Evolutionary conservation across 1,140 invertebrate genomes (phyloP), one percentile per base, ranked within the genome.

Genomic region (Penaeus japonicus): DNA sequence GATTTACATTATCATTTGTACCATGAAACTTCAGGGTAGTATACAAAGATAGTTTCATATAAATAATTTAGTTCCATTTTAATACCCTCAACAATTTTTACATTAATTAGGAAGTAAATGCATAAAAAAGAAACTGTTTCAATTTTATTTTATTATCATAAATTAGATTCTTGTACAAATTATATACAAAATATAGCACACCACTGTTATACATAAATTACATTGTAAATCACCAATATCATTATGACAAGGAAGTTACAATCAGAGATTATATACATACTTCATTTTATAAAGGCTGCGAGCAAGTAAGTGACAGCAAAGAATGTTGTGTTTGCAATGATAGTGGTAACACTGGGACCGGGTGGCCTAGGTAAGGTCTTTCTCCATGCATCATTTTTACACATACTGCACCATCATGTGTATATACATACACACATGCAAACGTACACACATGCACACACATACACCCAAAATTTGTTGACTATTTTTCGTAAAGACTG

Each of bases 141-240:
- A 35, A 62, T 84, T 84, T 86, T 79, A 78, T 87, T 87, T 87
- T 87, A 87, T 87, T 87, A 87, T 87, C 85, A 87, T 87, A 87
- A 87, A 87, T 87, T 87, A 87, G 85, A 87, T 87, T 87, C 85
- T 87, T 87, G 85, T 87, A 87, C 85, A 87, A 87, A 87, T 87
- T 87, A 87, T 87, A 87, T 87, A 87, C 85, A 87, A 87, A 87
- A 87, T 87, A 87, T 87, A 87, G 85, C 85, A 87, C 85, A 87
- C 85, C 85, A 87, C 85, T 87, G 85, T 87, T 87, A 87, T 87
- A 87, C 85, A 87, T 87, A 87, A 87, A 87, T 87, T 87, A 87
- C 77, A 87, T 47, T 87, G 85, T 78, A 87, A 87, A 87, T 87
- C 85, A 87, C 85, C 85, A 87, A 87, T 87, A 87, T 87, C 85